Conservation (phyloP, 2,113 vertebrate genomes). For the Propithecus coquereli region DNA sequence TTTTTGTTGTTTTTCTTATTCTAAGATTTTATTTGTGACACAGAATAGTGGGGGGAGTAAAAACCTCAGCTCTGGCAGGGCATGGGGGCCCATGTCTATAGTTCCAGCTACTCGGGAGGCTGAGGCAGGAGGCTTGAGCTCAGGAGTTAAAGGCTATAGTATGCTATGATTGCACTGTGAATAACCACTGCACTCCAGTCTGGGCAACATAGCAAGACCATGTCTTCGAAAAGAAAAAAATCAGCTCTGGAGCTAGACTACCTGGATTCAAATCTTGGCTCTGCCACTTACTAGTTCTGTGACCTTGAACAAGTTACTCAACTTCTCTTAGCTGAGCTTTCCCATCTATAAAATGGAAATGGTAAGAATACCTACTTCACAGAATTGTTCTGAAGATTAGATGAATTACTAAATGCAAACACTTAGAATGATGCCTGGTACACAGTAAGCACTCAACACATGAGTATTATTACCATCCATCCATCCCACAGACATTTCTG, state of each 20-base stretch:
- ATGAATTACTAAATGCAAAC: neutral
- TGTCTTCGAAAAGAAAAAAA: neutral
- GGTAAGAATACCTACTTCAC: neutral
- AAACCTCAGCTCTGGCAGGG: neutral
- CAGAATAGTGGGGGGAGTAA: neutral
- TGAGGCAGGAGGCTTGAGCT: too few relatives aligned
- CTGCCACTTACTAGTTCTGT: neutral
- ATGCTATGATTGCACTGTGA: too few relatives aligned
- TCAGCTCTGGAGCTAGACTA: neutral
- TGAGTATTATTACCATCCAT: neutral
- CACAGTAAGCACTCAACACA: neutral
- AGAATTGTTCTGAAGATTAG: neutral
- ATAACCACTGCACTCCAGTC: too few relatives aligned
- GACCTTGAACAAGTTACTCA: neutral
- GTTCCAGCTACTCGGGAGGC: too few relatives aligned
- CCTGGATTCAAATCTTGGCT: slow-evolving; percentile 10
- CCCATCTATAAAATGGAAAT: neutral
- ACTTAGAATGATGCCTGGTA: neutral
- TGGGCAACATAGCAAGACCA: too few relatives aligned
- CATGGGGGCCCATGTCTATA: too few relatives aligned
- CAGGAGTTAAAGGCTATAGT: too few relatives aligned
- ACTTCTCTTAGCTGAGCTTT: neutral
- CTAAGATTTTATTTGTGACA: slow-evolving; percentile 40
- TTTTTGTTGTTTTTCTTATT: neutral
- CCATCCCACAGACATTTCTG: neutral